Conservation (phyloP, 1,140 invertebrate genomes). For the Atta colombica region DNA sequence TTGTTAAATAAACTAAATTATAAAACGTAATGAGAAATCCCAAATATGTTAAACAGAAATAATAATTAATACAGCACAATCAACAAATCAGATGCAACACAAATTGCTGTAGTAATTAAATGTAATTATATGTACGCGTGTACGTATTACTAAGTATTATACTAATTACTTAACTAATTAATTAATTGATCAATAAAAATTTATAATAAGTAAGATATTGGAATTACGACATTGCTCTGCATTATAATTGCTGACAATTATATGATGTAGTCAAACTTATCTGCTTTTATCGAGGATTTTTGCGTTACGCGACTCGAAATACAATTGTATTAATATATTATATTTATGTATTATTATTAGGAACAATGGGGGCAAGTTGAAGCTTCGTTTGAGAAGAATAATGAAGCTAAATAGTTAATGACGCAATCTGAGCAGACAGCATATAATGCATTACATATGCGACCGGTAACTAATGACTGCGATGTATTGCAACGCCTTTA, state of each 20-base stretch:
- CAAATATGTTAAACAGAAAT: background rate
- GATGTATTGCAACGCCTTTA: background rate
- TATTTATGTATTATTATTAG: constrained; percentile 1
- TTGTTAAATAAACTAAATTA: constrained; percentile 2
- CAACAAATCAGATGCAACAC: no score
- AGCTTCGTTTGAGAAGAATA: constrained; percentile 29
- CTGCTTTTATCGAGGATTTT: no score
- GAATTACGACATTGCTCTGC: no score
- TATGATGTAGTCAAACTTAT: no score
- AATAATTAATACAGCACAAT: no score
- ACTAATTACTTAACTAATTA: no score
- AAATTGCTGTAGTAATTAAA: no score
- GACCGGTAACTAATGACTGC: constrained; percentile 8
- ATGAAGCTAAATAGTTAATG: constrained; percentile 18
- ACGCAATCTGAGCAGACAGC: background rate
- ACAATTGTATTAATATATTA: background rate
- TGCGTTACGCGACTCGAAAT: background rate
- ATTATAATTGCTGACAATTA: no score
- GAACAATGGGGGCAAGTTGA: background rate
- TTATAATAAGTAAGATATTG: no score
- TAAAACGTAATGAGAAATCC: background rate
- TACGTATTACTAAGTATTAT: no score
- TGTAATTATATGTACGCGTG: no score
- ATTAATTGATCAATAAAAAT: no score
- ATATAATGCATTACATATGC: background rate